Base-by-base conservation (phyloP, 2,113 vertebrate species). In the Tympanuchus pallidicinctus region DNA sequence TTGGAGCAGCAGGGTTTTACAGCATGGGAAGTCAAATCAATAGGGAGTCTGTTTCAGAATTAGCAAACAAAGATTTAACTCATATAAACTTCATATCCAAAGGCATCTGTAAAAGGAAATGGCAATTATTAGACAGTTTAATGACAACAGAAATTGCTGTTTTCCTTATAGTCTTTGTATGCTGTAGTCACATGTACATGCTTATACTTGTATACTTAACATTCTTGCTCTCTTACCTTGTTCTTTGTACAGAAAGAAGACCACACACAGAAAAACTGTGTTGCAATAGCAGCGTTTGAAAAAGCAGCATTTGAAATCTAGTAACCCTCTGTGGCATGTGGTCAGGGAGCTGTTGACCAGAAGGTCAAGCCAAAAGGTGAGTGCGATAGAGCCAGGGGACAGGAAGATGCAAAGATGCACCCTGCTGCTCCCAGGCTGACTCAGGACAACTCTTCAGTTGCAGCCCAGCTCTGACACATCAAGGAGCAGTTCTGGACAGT, bases 61-160 rank as follows among this genome's bases (percentile, higher is more conserved):
- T 47, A 83, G 72, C n/a, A 85, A 90, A 89, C 28, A 81, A 57
- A 85, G n/a, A 64, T 66, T 91, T 59, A 80, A 56, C 42, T 86
- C 22, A 52, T 70, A 54, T 45, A 81, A 90, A 74, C 50, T 56
- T 88, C 76, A 52, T 28, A 75, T 92, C 34, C 59, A 60, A n/a
- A 71, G 60, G 19, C n/a, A 71, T 83, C 74, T 92, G 7, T 81
- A 64, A 54, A 80, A 50, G 19, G 69, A 83, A 88, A 47, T 64
- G 11, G 40, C 82, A 83, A 86, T 81, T 71, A 60, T 34, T 70
- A 50, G 38, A 43, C 15, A 10, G 24, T 3, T 78, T 67, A 71
- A 71, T 47, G 42, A 74, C 32, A 77, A 45, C 19, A 63, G 52
- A 73, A 81, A 36, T 12, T 16, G 38, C 40, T 63, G 30, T 78